Conservation (phyloP, 2,888 invertebrate species). For the Antheraea assamensis region DNA sequence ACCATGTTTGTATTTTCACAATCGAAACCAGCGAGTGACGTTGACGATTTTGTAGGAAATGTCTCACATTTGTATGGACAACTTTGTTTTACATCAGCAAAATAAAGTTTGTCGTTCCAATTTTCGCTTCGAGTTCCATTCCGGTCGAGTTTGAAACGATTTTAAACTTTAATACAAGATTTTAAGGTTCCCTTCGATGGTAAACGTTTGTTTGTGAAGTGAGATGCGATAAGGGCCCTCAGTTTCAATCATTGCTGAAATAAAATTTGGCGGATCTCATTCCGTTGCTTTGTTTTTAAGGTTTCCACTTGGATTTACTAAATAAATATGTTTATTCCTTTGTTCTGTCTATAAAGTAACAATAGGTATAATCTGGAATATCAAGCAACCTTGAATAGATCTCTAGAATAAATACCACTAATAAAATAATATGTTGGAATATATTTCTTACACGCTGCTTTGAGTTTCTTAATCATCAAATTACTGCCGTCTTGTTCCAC, state of each 20-base stretch:
- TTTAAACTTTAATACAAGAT: conserved; percentile 24
- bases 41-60: neutral
- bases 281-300: conserved; percentile 31
- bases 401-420: neutral
- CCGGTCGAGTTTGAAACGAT: conserved; percentile 24
- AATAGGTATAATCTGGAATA: conserved; percentile 8
- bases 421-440: neutral
- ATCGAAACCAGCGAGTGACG: neutral
- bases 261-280: conserved; percentile 29
- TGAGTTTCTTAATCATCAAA: neutral
- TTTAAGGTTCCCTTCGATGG: neutral
- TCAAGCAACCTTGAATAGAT: neutral
- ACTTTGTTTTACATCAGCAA: conserved; percentile 8
- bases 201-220: neutral
- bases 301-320: conserved; percentile 14
- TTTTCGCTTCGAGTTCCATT: conserved; percentile 18
- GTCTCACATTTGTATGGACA: conserved; percentile 5
- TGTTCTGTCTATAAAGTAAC: neutral
- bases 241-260: conserved; percentile 35
- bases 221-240: conserved; percentile 22
- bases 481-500: neutral
- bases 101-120: conserved; percentile 16
- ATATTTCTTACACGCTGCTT: neutral
- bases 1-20: conserved; percentile 10
- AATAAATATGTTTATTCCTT: conserved; percentile 9